These are phyloP conservation scores for Acridotheres tristis DNA, from an alignment of 2,797 vertebrate genomes.

Conservation along the genomic window DNA sequence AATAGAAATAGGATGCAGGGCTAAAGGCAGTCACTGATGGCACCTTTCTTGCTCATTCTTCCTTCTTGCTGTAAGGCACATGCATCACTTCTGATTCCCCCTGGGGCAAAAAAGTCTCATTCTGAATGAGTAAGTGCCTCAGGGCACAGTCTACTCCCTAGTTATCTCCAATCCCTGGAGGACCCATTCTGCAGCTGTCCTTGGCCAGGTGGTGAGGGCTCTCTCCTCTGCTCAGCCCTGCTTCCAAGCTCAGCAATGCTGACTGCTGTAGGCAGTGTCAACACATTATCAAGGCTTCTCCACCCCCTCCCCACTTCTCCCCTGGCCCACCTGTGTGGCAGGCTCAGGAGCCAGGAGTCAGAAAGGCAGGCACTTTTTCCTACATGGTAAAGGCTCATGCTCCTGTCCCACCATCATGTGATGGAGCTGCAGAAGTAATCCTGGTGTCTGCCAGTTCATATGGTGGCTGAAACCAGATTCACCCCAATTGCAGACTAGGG, in stretches of 20 bases:
- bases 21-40: not conserved
- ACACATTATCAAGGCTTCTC: not conserved
- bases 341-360: not conserved
- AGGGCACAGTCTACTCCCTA: not conserved
- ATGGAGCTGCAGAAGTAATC: not conserved
- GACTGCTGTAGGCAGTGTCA: not conserved
- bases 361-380: not conserved
- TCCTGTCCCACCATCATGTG: rapidly evolving
- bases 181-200: not conserved
- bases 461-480: not conserved
- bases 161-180: not conserved
- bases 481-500: rapidly evolving
- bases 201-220: rapidly evolving
- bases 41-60: not conserved
- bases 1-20: not conserved
- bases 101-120: not conserved
- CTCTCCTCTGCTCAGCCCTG: not conserved
- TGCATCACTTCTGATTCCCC: not conserved
- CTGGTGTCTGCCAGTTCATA: rapidly evolving
- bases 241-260: not conserved
- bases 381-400: not conserved
- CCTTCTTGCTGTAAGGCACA: not conserved
- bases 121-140: not conserved
- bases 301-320: not conserved
- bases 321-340: not conserved